A percentile compares a stretch with the other conserved stretches of the same genome.
Conservation (phyloP, 2,113 vertebrate genomes). For the Larimichthys polyactis region DNA sequence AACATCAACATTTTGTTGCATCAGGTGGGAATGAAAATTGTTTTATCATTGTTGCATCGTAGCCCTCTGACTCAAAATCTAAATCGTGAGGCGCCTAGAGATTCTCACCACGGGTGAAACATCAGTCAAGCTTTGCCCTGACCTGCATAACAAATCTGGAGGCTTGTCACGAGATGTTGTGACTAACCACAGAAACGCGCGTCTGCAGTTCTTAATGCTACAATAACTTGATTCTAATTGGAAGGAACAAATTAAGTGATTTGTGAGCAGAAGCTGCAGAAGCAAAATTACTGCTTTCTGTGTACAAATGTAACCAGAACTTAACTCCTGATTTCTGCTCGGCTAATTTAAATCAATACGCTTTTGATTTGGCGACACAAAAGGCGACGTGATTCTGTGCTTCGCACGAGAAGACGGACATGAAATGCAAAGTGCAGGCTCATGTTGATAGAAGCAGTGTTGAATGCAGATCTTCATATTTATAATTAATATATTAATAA, state of each 20-base stretch:
- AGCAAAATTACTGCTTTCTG: neutral
- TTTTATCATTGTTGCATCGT: too few relatives aligned
- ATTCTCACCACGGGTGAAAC: too few relatives aligned
- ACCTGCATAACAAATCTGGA: neutral
- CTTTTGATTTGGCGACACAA: neutral
- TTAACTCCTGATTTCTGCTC: neutral
- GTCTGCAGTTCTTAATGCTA: neutral
- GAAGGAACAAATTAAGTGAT: neutral
- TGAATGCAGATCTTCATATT: conserved; percentile 18
- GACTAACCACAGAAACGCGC: too few relatives aligned
- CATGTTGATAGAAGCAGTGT: conserved; percentile 12
- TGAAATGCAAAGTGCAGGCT: conserved; percentile 5
- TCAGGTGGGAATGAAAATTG: too few relatives aligned
- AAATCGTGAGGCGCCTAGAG: too few relatives aligned
- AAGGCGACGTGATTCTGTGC: neutral
- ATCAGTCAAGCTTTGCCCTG: neutral
- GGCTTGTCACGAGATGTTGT: neutral
- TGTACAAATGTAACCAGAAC: neutral
- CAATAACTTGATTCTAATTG: neutral
- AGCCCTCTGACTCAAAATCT: too few relatives aligned
- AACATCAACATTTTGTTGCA: neutral
- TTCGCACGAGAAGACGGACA: neutral
- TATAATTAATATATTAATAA: conserved; percentile 51
- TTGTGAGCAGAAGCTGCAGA: neutral
- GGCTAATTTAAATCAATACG: neutral